Evolutionary conservation across 2,888 invertebrate species (phyloP), one percentile per base, ranked within the genome.

Genomic region (Caenorhabditis afra): DNA sequence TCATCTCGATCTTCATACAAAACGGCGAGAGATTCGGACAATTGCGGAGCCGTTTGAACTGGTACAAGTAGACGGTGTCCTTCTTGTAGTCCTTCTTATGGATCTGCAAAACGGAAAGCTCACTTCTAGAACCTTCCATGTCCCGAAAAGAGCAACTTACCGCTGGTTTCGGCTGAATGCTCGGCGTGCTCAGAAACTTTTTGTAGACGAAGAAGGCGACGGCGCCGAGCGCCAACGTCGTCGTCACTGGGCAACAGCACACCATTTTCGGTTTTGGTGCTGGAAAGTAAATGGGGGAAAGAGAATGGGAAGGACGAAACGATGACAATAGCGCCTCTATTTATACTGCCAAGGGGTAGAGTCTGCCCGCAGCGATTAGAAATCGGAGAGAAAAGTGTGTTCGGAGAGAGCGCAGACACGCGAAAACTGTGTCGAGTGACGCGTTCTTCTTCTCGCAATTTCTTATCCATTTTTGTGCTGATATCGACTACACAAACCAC

Each of bases 1-100:
- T 84, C 12, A 87, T 83, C 68, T 88, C 88, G 11, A 88, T 47
- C 59, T 88, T 88, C 68, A 88, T 68, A 59, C 88, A 88, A 71
- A 82, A 89, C 12, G 88, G 88, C n/a, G 88, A 88, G 22, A 88
- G 70, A 70, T 86, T 89, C 47, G 87, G 88, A 12, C 82, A 74
- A 23, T 83, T 75, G 4, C 83, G 81, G n/a, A 84, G 71, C 12
- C 86, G 78, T 12, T 83, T 82, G 70, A 88, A 89, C 49, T 88
- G 84, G 49, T 86, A 88, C 39, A 88, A 79, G 49, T 88, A 88
- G n/a, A 88, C 88, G 5, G 82, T 81, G 59, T 88, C 87, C 45
- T 83, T 75, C 44, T 85, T 82, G 53, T 65, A 84, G 23, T 84
- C 81, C 10, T 47, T 74, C 53, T 82, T 80, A 12, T 62, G 65